Evolutionary conservation across 2,113 vertebrate genomes (phyloP).

Genomic region (Trinectes maculatus): DNA sequence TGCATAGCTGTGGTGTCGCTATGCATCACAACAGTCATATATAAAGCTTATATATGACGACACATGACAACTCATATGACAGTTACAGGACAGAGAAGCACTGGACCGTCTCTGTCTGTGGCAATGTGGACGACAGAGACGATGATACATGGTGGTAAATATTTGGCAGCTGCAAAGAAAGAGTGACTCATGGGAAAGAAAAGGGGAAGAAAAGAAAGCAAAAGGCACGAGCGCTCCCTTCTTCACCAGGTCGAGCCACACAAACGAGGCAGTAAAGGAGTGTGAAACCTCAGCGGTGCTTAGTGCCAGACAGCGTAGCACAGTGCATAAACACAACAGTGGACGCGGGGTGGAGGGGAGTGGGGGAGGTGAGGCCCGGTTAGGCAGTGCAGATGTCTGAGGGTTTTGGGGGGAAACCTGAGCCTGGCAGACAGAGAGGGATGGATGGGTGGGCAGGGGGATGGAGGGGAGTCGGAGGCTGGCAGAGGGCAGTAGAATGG

Average conservation of each 20-base stretch:
- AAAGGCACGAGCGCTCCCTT: constrained; percentile 39
- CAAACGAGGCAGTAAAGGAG: constrained; percentile 63
- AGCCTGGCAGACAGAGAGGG: constrained; percentile 36
- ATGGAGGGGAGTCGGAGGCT: constrained; percentile 21
- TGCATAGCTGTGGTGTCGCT: constrained; percentile 69
- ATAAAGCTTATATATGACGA: constrained; percentile 78
- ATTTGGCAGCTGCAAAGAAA: constrained; percentile 65
- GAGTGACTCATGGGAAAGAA: constrained; percentile 38
- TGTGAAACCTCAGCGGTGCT: constrained; percentile 67
- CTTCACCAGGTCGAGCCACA: constrained; percentile 46
- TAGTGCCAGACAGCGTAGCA: constrained; percentile 50
- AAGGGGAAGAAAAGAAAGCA: constrained; percentile 21
- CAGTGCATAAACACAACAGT: constrained; percentile 51
- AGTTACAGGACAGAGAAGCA: constrained; percentile 60
- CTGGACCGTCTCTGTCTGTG: constrained; percentile 51
- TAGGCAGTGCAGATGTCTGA: constrained; percentile 16
- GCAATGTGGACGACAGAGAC: constrained; percentile 25
- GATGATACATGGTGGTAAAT: constrained; percentile 52
- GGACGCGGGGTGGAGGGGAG: constrained; percentile 30
- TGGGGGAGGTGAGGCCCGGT: constrained; percentile 11
- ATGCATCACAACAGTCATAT: constrained; percentile 76
- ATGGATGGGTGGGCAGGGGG: constrained; percentile 14
- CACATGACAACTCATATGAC: constrained; percentile 51
- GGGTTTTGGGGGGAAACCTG: constrained; percentile 48
- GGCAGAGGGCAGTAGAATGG: constrained; percentile 53